phyloP scores from a whole-genome alignment of 2,113 vertebrate species.

The Cettia cetti region DNA sequence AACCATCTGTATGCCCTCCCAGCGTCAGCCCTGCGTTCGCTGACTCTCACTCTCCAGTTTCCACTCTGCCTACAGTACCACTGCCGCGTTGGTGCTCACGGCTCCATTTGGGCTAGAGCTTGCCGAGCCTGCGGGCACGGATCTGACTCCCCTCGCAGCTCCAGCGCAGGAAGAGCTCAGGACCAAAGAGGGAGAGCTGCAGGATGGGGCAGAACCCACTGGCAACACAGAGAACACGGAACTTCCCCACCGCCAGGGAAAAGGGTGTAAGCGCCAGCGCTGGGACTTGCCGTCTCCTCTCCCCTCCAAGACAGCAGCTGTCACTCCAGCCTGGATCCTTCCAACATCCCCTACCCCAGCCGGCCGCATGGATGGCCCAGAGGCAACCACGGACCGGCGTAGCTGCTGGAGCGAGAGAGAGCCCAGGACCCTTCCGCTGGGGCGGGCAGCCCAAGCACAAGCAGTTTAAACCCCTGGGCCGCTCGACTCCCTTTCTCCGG shows the following conservation, averaged over 20 bases:
- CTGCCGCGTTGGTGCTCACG: fast-evolving
- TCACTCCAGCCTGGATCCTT: not conserved
- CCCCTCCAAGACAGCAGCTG: not conserved
- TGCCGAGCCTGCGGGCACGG: not conserved
- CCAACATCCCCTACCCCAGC: not conserved
- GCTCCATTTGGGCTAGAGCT: not conserved
- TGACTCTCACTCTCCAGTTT: not conserved
- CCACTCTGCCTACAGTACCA: not conserved
- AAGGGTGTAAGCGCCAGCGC: not conserved
- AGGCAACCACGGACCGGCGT: not conserved
- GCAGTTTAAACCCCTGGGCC: too few relatives aligned
- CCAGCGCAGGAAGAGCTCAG: not conserved
- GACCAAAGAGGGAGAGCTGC: not conserved
- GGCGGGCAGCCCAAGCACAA: not conserved
- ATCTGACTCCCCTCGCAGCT: not conserved
- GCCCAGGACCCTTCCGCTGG: not conserved
- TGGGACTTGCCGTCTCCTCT: not conserved
- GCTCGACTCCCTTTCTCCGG: not conserved
- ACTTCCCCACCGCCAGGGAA: not conserved
- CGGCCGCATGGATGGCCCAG: not conserved
- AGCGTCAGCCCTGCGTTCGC: fast-evolving
- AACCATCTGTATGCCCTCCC: not conserved
- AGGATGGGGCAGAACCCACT: not conserved
- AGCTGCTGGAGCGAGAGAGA: not conserved
- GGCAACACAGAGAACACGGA: not conserved